Percentiles rank a stretch among this genome's conserved stretches.
phyloP scores from a whole-genome alignment of 1,140 invertebrate species.

The Apis cerana region DNA sequence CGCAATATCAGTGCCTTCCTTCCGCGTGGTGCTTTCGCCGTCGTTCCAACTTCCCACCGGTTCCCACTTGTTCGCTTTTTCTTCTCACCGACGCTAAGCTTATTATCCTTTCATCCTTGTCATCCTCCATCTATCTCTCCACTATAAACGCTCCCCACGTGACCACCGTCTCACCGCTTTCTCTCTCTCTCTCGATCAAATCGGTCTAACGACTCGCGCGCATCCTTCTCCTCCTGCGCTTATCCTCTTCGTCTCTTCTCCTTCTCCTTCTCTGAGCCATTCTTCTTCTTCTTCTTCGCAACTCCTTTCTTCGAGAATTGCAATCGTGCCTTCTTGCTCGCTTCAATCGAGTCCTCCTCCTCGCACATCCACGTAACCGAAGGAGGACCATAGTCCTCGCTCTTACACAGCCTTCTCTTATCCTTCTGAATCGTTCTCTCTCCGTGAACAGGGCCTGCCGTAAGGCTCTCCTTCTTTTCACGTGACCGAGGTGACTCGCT shows the following conservation, averaged over 20 bases:
- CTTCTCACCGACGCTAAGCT: slow-evolving; percentile 5
- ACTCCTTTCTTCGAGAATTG: slow-evolving; percentile 5
- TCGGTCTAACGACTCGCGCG: slow-evolving; percentile 1
- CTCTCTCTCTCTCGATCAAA: slow-evolving; percentile 1
- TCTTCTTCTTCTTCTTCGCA: neutral
- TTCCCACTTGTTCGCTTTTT: neutral
- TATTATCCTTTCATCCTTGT: neutral
- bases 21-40: slow-evolving; percentile 48
- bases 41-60: slow-evolving; percentile 18
- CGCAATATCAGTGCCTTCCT: slow-evolving; percentile 22
- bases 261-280: no score
- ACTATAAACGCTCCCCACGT: slow-evolving; percentile 8
- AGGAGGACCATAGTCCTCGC: slow-evolving; percentile 37
- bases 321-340: slow-evolving; percentile 29
- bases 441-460: neutral
- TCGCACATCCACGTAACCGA: neutral
- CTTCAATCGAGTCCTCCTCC: neutral
- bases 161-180: slow-evolving; percentile 3
- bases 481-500: slow-evolving; percentile 14
- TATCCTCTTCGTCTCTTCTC: neutral
- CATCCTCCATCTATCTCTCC: neutral
- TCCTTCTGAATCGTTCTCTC: neutral
- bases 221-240: neutral
- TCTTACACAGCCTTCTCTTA: slow-evolving; percentile 11
- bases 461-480: slow-evolving; percentile 43